These are phyloP conservation scores for Regulus satrapa DNA, from an alignment of 2,113 vertebrate genomes.

Conservation along the genomic window DNA sequence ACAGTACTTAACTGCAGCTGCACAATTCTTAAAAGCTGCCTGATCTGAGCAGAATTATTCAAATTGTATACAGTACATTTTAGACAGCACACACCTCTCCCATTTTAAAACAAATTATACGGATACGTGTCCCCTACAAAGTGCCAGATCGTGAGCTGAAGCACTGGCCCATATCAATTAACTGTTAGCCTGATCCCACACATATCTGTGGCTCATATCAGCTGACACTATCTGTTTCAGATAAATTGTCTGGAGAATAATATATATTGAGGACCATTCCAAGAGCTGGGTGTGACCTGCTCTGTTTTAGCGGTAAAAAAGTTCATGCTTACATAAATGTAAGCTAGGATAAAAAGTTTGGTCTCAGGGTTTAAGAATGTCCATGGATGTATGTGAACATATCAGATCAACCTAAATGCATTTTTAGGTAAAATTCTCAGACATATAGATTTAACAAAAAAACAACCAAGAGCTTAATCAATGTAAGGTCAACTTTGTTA, in stretches of 20 bases:
- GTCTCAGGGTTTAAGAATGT: neutral
- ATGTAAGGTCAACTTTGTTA: neutral
- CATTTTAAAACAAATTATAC: neutral
- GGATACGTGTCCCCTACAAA: accelerated
- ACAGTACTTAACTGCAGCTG: neutral
- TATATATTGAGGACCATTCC: neutral
- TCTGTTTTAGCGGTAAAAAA: neutral
- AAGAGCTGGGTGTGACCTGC: neutral
- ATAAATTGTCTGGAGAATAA: neutral
- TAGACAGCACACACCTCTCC: neutral
- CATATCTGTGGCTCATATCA: neutral
- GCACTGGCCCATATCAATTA: neutral
- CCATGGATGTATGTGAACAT: neutral
- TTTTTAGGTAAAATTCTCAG: neutral
- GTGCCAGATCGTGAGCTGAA: neutral
- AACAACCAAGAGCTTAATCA: neutral
- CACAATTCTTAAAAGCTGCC: neutral
- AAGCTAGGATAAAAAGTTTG: neutral
- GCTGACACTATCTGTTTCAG: neutral
- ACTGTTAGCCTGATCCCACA: neutral
- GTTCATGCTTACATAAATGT: neutral
- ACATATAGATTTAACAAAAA: neutral
- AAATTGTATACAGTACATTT: neutral
- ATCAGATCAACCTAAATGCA: neutral
- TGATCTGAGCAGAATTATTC: neutral